These are phyloP conservation scores for Montipora capricornis DNA, from an alignment of 64 coral and sea anemone genomes.

Conservation along the genomic window DNA sequence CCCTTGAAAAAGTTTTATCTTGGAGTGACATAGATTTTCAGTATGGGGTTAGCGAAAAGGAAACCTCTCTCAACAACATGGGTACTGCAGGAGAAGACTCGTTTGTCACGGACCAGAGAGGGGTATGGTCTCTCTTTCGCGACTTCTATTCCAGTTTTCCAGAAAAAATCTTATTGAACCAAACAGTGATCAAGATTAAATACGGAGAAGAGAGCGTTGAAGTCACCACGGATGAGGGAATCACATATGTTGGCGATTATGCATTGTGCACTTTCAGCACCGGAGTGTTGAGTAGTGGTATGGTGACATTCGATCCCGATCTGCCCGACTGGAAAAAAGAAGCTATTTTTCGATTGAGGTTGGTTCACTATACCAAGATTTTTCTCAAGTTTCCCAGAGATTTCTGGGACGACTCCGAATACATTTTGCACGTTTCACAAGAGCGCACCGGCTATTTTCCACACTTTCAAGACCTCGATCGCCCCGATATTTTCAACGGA, in stretches of 20 bases:
- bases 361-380: constrained; percentile 68
- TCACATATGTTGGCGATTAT: constrained; percentile 63
- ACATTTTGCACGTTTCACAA: constrained; percentile 46
- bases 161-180: constrained; percentile 65
- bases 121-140: constrained; percentile 47
- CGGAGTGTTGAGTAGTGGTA: constrained; percentile 54
- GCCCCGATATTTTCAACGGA: constrained; percentile 41
- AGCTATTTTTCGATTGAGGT: constrained; percentile 56
- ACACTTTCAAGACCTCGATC: constrained; percentile 43
- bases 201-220: constrained; percentile 18
- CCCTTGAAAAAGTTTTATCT: constrained; percentile 34
- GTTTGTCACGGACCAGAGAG: constrained; percentile 55
- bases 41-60: neutral
- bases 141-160: constrained; percentile 33
- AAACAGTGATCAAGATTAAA: constrained; percentile 43
- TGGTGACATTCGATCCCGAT: constrained; percentile 63
- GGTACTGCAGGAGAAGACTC: neutral
- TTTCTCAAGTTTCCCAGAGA: constrained; percentile 72
- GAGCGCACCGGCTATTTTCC: constrained; percentile 42
- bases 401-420: constrained; percentile 83
- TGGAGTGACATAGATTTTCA: constrained; percentile 69
- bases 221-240: constrained; percentile 54
- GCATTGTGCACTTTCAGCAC: constrained; percentile 84
- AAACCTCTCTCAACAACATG: neutral
- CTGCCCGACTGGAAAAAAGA: constrained; percentile 83